These are phyloP conservation scores for Enteromius fasciolatus DNA, from an alignment of 2,797 vertebrate genomes.

Conservation along the genomic window DNA sequence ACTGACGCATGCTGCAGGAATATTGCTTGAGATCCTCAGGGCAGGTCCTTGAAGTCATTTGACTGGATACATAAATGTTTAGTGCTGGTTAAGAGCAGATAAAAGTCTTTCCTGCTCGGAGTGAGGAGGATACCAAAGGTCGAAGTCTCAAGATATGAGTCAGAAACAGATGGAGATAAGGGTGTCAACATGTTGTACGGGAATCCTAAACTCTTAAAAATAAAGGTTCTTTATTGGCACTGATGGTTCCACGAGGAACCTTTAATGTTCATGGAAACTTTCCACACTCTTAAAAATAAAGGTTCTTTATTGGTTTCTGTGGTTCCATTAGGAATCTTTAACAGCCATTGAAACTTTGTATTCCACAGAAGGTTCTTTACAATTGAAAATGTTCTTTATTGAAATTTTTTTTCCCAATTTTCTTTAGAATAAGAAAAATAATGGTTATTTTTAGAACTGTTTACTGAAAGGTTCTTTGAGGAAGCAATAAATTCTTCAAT, in stretches of 20 bases:
- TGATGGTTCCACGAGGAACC: neutral
- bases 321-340: neutral
- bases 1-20: constrained; percentile 17
- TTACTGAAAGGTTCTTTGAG: neutral
- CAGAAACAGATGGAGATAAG: neutral
- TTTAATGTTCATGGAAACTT: neutral
- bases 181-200: neutral
- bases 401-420: neutral
- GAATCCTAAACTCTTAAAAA: neutral
- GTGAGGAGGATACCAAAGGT: constrained; percentile 22
- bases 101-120: constrained; percentile 33
- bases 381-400: neutral
- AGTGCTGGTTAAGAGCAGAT: constrained; percentile 38
- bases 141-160: neutral
- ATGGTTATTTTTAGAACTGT: neutral
- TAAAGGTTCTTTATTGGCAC: neutral
- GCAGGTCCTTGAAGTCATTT: constrained; percentile 31
- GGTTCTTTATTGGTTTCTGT: neutral
- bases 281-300: neutral
- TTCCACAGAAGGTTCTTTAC: neutral
- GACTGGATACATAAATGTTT: constrained; percentile 44
- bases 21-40: constrained; percentile 15
- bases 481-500: neutral
- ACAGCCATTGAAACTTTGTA: neutral
- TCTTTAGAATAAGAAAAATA: neutral